These are phyloP conservation scores for Aspidapion aeneum DNA, from an alignment of 2,888 invertebrate genomes.

Conservation along the genomic window DNA sequence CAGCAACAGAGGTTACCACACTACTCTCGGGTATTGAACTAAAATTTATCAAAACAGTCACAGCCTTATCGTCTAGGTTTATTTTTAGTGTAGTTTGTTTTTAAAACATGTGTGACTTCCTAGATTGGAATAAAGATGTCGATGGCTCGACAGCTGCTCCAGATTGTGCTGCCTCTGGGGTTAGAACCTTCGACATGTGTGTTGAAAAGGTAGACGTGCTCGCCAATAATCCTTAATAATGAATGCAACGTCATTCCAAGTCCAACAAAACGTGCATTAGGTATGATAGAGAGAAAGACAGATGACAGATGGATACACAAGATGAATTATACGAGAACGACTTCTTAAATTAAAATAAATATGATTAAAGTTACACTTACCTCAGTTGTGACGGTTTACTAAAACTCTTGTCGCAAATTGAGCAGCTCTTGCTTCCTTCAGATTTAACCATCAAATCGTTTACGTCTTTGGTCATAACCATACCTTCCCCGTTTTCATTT, in stretches of 20 bases:
- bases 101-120: constrained; percentile 44
- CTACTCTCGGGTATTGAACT: background rate
- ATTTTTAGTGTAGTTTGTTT: constrained; percentile 46
- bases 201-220: background rate
- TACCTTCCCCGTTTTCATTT: constrained; percentile 36
- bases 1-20: background rate
- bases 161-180: background rate
- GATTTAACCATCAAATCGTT: constrained; percentile 47
- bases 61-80: constrained; percentile 38
- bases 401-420: constrained; percentile 88
- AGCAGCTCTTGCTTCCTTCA: constrained; percentile 48
- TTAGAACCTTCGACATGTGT: background rate
- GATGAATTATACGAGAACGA: too few species aligned
- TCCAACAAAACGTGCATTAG: too few species aligned
- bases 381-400: constrained; percentile 86
- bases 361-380: too few species aligned
- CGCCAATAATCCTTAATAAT: too few species aligned
- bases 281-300: too few species aligned
- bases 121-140: constrained; percentile 42
- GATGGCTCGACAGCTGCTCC: constrained; percentile 5
- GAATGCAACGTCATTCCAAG: too few species aligned
- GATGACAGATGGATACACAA: too few species aligned
- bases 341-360: too few species aligned
- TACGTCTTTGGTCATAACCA: constrained; percentile 38
- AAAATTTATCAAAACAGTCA: constrained; percentile 10